These are phyloP conservation scores for Tiaroga cobitis DNA, from an alignment of 2,797 vertebrate species.

Conservation along the genomic window DNA sequence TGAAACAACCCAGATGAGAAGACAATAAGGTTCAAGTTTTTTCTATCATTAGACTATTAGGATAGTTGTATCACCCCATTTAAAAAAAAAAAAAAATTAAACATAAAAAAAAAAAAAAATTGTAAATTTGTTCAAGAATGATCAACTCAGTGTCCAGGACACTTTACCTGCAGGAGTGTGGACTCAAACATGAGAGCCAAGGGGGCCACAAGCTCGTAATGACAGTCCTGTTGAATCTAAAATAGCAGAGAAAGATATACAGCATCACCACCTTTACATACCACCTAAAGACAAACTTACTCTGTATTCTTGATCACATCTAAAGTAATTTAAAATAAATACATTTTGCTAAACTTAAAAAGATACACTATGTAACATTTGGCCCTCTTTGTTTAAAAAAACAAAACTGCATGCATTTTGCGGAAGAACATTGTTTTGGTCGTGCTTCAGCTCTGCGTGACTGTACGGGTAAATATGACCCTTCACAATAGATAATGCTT, in stretches of 20 bases:
- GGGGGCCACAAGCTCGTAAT: conserved; percentile 90
- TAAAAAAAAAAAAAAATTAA: too few relatives aligned
- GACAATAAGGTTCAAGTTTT: background rate
- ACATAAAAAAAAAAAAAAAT: too few relatives aligned
- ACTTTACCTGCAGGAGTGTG: conserved; percentile 86
- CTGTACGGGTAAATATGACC: background rate
- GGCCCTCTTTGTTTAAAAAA: background rate
- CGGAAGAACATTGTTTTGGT: background rate
- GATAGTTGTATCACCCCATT: background rate
- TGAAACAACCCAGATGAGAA: too few relatives aligned
- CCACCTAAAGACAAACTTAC: background rate
- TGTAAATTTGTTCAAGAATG: background rate
- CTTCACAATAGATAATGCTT: background rate
- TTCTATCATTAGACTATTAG: background rate
- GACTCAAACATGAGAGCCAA: conserved; percentile 92
- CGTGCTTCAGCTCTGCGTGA: background rate
- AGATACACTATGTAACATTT: too few relatives aligned
- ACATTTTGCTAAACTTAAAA: background rate
- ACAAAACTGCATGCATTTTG: background rate
- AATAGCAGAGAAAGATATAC: conserved; percentile 43
- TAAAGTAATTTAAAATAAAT: background rate
- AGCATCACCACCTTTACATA: conserved; percentile 10
- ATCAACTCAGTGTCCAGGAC: background rate
- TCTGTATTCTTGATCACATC: background rate
- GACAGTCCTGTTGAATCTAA: conserved; percentile 89